Evolutionary conservation across 2,888 invertebrate species (phyloP), one percentile per base, ranked within the genome.

Genomic region (Laothoe populi): DNA sequence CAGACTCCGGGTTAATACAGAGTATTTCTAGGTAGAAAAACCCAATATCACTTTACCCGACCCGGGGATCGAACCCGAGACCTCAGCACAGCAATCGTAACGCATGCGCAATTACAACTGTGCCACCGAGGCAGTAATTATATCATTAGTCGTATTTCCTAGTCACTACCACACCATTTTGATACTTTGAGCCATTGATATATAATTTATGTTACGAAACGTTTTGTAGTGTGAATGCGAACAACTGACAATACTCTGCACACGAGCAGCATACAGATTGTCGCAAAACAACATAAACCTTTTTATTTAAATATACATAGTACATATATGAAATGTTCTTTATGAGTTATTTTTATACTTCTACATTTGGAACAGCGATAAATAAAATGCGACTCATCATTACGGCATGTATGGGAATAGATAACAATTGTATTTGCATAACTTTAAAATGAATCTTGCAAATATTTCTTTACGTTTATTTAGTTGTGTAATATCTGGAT

Each of bases 141-240:
- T 71, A 67, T 75, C 64, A 83, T 81, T 77, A 79, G 62, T 63
- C 63, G 62, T 71, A 72, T 79, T 81, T 84, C 83, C 84, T 83
- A 76, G 70, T 82, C 63, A 70, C 70, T 68, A 65, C 64, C 58
- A 65, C 60, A 38, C 26, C 66, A 64, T 71, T 74, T 67, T 57
- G 65, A 68, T 68, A 67, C 66, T 67, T 68, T 69, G 68, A 70
- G 68, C 61, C 63, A 24, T 58, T 8, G 48, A 45, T 57, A 64
- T 64, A 60, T 63, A 62, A 65, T 53, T n/a, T 64, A 63, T 35
- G 57, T 70, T 73, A 68, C 64, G 64, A 69, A 66, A 71, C 68
- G 66, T 59, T 68, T 70, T 66, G 70, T 71, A 65, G 63, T 69
- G 57, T 38, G 57, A 62, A 58, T 58, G 48, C 46, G 40, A 58